phyloP scores from a whole-genome alignment of 2,888 invertebrate genomes.

The Ophion ellenae region DNA sequence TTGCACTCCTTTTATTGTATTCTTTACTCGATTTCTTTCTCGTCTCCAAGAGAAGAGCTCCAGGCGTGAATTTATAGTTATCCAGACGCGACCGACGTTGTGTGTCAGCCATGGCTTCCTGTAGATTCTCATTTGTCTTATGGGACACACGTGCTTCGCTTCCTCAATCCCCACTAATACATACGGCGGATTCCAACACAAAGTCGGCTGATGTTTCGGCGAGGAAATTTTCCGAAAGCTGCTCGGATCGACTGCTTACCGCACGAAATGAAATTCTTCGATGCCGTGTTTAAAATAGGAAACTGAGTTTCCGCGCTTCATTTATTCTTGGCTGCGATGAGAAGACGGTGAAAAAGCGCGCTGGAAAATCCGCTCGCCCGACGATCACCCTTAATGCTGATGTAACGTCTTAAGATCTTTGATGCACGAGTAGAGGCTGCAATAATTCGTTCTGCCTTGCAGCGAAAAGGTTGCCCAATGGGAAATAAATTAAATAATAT shows the following conservation, averaged over 20 bases:
- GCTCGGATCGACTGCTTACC: neutral
- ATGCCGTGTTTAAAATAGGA: neutral
- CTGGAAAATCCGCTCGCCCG: no score
- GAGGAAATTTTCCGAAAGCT: neutral
- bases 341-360: no score
- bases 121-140: constrained; percentile 60
- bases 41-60: constrained; percentile 13
- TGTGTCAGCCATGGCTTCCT: constrained; percentile 45
- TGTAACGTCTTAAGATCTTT: no score
- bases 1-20: constrained; percentile 39
- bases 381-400: no score
- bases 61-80: constrained; percentile 61
- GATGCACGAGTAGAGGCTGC: no score
- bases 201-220: neutral
- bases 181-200: neutral
- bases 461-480: no score
- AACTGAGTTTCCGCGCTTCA: neutral
- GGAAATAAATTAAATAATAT: no score
- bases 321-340: neutral
- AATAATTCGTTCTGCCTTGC: no score
- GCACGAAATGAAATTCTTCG: neutral
- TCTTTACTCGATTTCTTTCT: constrained; percentile 48
- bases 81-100: constrained; percentile 55
- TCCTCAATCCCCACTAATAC: constrained; percentile 10
- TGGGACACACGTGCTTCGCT: constrained; percentile 46